Evolutionary conservation across 2,113 vertebrate genomes (phyloP).

Genomic region (Toxotes jaculatrix): DNA sequence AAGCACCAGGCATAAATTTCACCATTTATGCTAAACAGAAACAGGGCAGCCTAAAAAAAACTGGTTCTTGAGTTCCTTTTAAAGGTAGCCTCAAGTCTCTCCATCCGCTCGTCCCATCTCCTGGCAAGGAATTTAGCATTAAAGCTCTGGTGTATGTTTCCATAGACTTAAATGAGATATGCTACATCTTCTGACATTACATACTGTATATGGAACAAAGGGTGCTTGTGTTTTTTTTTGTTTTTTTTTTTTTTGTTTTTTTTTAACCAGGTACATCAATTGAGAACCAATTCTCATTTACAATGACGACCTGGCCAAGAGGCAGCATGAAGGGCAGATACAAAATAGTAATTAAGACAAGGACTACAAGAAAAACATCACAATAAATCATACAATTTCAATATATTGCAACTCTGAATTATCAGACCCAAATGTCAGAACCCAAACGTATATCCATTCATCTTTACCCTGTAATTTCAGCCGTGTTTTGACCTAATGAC

Average conservation of each 20-base stretch:
- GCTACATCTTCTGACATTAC: background rate
- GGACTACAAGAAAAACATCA: too few species aligned
- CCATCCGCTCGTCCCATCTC: too few species aligned
- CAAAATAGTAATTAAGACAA: too few species aligned
- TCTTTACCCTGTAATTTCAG: constrained; percentile 33
- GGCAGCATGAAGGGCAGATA: too few species aligned
- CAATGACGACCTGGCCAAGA: too few species aligned
- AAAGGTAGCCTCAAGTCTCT: background rate
- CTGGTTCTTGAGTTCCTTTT: background rate
- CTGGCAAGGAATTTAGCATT: too few species aligned
- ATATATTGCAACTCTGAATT: background rate
- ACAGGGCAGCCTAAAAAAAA: background rate
- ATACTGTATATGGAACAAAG: background rate
- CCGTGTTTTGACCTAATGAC: constrained; percentile 46
- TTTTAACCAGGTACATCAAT: too few species aligned
- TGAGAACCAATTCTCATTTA: too few species aligned
- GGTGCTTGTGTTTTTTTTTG: background rate
- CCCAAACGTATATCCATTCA: background rate
- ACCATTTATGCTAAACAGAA: background rate
- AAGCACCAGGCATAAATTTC: background rate
- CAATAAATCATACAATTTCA: too few species aligned
- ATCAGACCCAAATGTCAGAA: constrained; percentile 1
- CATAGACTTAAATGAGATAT: background rate
- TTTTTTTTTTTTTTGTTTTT: too few species aligned
- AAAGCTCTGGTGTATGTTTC: background rate